Evolutionary conservation across 2,797 vertebrate genomes (phyloP).

Genomic region (Tapera naevia): DNA sequence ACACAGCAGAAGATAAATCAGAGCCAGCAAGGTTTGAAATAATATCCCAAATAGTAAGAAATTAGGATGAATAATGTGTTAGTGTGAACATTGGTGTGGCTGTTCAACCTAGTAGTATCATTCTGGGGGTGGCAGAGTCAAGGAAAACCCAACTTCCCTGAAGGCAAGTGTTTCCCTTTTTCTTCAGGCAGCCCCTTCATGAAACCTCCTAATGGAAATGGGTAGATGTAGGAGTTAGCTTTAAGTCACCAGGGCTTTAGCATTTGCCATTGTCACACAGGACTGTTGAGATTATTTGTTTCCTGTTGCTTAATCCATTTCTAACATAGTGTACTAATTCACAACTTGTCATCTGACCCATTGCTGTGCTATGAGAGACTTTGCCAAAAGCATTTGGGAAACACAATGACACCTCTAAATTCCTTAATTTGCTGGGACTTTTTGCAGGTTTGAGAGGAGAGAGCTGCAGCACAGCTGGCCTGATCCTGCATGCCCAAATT

Average conservation of each 20-base stretch:
- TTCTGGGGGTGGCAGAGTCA: neutral
- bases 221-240: neutral
- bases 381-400: neutral
- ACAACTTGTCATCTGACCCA: neutral
- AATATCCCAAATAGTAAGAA: neutral
- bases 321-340: neutral
- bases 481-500: neutral
- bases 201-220: neutral
- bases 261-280: neutral
- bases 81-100: neutral
- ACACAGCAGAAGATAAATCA: constrained; percentile 8
- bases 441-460: neutral
- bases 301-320: constrained; percentile 12
- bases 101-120: neutral
- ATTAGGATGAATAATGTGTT: neutral
- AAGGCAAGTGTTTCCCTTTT: neutral
- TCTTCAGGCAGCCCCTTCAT: neutral
- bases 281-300: neutral
- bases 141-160: neutral
- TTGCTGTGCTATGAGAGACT: neutral
- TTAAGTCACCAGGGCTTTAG: neutral
- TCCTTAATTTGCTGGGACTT: neutral
- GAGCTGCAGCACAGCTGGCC: neutral
- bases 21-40: neutral
- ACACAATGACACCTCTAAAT: neutral